Percentiles rank a stretch among this genome's conserved stretches.
Evolutionary conservation across 1,140 invertebrate genomes (phyloP).

Genomic region (Leptonema lineaticorne): DNA sequence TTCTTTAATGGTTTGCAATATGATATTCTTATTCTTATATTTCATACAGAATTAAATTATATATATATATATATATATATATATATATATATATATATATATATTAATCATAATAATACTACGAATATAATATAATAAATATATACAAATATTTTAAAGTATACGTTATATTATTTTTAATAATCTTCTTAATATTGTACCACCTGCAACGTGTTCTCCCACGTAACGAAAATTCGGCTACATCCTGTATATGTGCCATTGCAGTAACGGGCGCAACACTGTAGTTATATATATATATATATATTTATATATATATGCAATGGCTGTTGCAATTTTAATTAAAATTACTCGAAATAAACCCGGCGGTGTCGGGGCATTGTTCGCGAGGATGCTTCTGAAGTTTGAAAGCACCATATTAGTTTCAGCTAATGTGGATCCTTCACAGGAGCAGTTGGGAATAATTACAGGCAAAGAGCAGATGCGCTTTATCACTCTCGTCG

Average conservation of each 20-base stretch:
- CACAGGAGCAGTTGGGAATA: constrained; percentile 28
- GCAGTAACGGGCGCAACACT: neutral
- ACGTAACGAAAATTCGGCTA: neutral
- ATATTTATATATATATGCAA: no score
- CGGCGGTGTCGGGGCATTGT: constrained; percentile 10
- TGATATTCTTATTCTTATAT: neutral
- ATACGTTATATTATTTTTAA: no score
- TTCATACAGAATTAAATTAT: neutral
- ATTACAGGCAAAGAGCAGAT: constrained; percentile 26
- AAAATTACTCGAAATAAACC: constrained; percentile 21
- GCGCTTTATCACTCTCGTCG: constrained; percentile 23
- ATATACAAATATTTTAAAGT: no score
- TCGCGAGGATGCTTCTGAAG: constrained; percentile 20
- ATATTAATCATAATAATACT: no score
- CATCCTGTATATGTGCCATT: no score
- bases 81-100: no score
- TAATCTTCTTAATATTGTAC: neutral
- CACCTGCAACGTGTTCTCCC: neutral
- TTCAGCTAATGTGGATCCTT: constrained; percentile 30
- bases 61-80: no score
- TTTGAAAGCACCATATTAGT: constrained; percentile 28
- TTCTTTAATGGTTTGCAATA: neutral
- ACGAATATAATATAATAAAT: no score
- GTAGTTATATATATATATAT: neutral
- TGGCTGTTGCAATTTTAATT: constrained; percentile 23